Evolutionary conservation across 1,140 invertebrate species (phyloP).

Genomic region (Listronotus bonariensis): DNA sequence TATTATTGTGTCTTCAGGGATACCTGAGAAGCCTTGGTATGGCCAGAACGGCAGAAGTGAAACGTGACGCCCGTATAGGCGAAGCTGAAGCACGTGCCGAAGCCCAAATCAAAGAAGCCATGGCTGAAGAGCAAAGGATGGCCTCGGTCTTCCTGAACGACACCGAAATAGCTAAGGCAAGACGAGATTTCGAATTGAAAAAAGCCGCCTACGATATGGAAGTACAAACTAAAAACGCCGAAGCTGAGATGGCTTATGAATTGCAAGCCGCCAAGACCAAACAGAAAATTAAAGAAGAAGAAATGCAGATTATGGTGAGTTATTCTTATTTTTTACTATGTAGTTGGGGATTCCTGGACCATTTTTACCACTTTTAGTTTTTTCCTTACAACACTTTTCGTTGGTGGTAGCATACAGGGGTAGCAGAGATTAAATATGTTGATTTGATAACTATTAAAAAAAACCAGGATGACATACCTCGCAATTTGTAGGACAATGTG

Average conservation of each 20-base stretch:
- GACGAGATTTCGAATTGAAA: slow-evolving; percentile 95
- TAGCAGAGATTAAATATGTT: no score
- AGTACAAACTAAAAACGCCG: slow-evolving; percentile 92
- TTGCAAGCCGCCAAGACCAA: slow-evolving; percentile 95
- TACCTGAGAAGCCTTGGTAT: slow-evolving; percentile 94
- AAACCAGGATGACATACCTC: no score
- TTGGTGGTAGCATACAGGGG: no score
- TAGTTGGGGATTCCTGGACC: no score
- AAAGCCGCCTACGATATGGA: slow-evolving; percentile 97
- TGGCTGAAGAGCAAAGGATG: slow-evolving; percentile 96
- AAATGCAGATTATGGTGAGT: slow-evolving; percentile 81
- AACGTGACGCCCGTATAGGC: slow-evolving; percentile 93
- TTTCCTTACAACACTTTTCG: no score
- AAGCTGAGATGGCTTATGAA: slow-evolving; percentile 94
- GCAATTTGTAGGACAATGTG: no score
- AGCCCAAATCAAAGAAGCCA: slow-evolving; percentile 89
- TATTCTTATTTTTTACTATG: no score
- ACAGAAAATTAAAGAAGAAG: slow-evolving; percentile 94
- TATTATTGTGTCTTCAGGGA: slow-evolving; percentile 61
- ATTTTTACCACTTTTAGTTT: no score
- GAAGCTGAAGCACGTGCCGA: slow-evolving; percentile 92
- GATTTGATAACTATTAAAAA: no score
- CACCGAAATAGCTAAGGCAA: slow-evolving; percentile 94
- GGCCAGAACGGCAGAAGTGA: slow-evolving; percentile 95
- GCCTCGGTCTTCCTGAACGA: slow-evolving; percentile 89